Conservation (phyloP, 2,888 invertebrate genomes). For the Bimastos eiseni region DNA sequence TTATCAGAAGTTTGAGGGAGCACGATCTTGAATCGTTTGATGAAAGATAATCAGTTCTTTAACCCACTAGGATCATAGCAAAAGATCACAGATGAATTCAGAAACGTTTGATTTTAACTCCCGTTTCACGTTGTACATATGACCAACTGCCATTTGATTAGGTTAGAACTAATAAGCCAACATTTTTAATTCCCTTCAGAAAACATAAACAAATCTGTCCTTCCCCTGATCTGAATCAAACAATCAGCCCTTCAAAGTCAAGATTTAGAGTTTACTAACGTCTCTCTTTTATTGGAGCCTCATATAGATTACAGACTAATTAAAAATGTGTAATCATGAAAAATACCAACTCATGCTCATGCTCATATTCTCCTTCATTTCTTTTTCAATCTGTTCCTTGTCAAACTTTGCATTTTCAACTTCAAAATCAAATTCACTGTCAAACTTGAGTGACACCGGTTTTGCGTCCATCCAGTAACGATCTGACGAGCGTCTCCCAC, state of each 20-base stretch:
- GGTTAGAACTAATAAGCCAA: neutral
- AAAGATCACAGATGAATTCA: neutral
- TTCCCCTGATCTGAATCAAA: neutral
- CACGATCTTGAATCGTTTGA: neutral
- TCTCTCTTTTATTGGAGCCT: neutral
- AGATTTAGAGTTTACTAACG: neutral
- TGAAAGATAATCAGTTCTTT: neutral
- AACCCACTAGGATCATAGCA: neutral
- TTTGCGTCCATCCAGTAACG: neutral
- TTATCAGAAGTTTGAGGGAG: neutral
- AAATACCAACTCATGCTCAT: conserved; percentile 66
- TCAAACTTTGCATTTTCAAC: conserved; percentile 96
- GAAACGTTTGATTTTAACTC: neutral
- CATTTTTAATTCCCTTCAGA: neutral
- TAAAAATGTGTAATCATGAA: neutral
- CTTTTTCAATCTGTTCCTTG: conserved; percentile 73
- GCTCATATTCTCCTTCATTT: conserved; percentile 79
- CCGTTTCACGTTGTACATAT: neutral
- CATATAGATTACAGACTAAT: neutral
- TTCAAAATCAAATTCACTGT: conserved; percentile 97
- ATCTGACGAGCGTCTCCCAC: conserved; percentile 15
- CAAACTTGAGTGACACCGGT: conserved; percentile 76
- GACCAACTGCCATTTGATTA: neutral
- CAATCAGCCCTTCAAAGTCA: neutral
- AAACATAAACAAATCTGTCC: neutral